Conservation (phyloP, 2,888 invertebrate genomes). For the Myopa tessellatipennis region DNA sequence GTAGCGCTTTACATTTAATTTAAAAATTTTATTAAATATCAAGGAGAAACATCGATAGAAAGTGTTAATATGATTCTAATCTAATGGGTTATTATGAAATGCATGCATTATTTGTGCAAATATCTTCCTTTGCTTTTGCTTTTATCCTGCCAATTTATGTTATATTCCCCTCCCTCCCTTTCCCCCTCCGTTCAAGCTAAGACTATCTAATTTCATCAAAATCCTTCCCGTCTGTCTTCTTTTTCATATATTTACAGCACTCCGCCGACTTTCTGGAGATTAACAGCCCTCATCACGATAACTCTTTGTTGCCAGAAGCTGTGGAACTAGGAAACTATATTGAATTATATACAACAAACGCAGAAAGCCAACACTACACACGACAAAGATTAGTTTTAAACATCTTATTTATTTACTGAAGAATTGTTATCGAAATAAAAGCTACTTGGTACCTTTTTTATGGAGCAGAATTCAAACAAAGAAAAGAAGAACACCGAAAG, state of each 20-base stretch:
- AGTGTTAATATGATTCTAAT: too few relatives aligned
- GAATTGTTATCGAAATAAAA: slow-evolving; percentile 2
- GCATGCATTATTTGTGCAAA: neutral
- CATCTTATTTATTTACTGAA: neutral
- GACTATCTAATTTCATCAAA: slow-evolving; percentile 13
- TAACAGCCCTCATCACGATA: slow-evolving; percentile 58
- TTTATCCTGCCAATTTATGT: too few relatives aligned
- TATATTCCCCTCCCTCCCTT: too few relatives aligned
- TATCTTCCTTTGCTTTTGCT: neutral
- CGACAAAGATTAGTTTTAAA: neutral
- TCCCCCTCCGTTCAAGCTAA: neutral
- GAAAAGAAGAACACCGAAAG: neutral
- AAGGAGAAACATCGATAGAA: too few relatives aligned
- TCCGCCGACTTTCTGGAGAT: slow-evolving; percentile 58
- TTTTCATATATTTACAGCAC: slow-evolving; percentile 56
- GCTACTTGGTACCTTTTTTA: slow-evolving; percentile 31
- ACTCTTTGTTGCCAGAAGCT: slow-evolving; percentile 51
- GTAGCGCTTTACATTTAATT: too few relatives aligned
- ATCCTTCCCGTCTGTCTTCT: slow-evolving; percentile 1
- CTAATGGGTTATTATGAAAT: neutral
- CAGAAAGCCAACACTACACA: neutral
- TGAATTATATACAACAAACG: neutral
- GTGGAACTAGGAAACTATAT: slow-evolving; percentile 28
- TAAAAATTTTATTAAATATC: too few relatives aligned
- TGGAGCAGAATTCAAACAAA: neutral